These are phyloP conservation scores for Suricata suricatta DNA, from an alignment of 2,113 vertebrate species.

Conservation along the genomic window DNA sequence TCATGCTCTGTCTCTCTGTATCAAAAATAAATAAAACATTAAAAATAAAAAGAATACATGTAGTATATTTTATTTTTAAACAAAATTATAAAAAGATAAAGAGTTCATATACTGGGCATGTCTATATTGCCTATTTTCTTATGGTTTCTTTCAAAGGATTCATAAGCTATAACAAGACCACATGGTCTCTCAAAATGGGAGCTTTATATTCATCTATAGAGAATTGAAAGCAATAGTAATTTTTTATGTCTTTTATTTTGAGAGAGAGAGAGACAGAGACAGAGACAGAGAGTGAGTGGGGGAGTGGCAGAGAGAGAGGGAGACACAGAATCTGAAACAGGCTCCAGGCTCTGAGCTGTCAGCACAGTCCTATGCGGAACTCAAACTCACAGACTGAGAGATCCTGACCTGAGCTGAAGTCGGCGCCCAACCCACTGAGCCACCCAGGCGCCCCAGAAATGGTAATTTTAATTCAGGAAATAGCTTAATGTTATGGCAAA, in stretches of 20 bases:
- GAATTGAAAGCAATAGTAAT: neutral
- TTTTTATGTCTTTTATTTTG: neutral
- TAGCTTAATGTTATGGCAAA: neutral
- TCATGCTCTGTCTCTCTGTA: no score
- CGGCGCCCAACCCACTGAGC: no score
- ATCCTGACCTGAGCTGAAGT: no score
- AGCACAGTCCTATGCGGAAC: no score
- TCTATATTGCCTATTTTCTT: conserved; percentile 29
- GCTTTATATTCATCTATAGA: neutral
- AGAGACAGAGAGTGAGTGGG: no score
- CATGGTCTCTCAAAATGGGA: neutral
- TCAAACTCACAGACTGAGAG: no score
- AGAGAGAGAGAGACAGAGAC: no score
- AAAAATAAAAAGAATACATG: neutral
- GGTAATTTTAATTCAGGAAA: neutral
- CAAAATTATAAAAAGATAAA: conserved; percentile 13
- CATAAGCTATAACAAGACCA: neutral
- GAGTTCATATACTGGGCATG: neutral
- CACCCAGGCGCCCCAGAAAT: neutral
- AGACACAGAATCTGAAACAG: no score
- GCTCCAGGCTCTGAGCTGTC: no score
- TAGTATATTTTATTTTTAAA: conserved; percentile 3
- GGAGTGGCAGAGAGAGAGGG: no score
- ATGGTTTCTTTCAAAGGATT: neutral
- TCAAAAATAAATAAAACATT: no score